These are phyloP conservation scores for Pammene aurita DNA, from an alignment of 2,888 invertebrate species.

Conservation along the genomic window DNA sequence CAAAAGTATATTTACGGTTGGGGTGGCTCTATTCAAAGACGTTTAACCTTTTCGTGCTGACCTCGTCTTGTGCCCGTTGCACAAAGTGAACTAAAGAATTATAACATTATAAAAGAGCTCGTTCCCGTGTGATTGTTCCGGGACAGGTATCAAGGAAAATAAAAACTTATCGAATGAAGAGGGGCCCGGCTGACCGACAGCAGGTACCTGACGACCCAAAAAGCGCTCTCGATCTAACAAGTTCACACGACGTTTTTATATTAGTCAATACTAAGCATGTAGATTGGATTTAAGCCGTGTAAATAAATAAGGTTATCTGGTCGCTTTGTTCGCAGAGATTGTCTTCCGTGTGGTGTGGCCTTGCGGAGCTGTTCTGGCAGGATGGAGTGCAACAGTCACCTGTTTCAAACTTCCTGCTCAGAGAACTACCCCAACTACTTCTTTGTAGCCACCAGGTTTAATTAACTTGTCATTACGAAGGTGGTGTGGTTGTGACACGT, in stretches of 20 bases:
- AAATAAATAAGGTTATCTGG: conserved; percentile 70
- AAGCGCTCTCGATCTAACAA: conserved; percentile 57
- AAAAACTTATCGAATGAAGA: conserved; percentile 63
- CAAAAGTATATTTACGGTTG: conserved; percentile 43
- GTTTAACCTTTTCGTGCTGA: conserved; percentile 49
- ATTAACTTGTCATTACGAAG: conserved; percentile 12
- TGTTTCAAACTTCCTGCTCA: conserved; percentile 42
- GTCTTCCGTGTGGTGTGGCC: conserved; percentile 77
- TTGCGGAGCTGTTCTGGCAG: conserved; percentile 58
- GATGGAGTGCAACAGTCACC: conserved; percentile 50
- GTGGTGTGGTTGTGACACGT: conserved; percentile 50
- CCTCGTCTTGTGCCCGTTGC: conserved; percentile 46
- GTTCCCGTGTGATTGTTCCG: conserved; percentile 76
- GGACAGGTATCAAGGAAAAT: conserved; percentile 65
- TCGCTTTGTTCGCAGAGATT: conserved; percentile 73
- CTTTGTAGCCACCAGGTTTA: conserved; percentile 4
- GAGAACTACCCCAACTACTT: conserved; percentile 15
- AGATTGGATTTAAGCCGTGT: conserved; percentile 59
- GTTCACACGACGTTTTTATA: conserved; percentile 64
- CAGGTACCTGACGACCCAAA: conserved; percentile 71
- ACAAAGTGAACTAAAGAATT: conserved; percentile 41
- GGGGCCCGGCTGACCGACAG: conserved; percentile 62
- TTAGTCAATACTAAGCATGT: conserved; percentile 44
- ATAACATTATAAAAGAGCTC: conserved; percentile 45
- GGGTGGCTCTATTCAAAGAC: conserved; percentile 40